phyloP scores from a whole-genome alignment of 1,140 invertebrate genomes.

The Megalopta genalis region DNA sequence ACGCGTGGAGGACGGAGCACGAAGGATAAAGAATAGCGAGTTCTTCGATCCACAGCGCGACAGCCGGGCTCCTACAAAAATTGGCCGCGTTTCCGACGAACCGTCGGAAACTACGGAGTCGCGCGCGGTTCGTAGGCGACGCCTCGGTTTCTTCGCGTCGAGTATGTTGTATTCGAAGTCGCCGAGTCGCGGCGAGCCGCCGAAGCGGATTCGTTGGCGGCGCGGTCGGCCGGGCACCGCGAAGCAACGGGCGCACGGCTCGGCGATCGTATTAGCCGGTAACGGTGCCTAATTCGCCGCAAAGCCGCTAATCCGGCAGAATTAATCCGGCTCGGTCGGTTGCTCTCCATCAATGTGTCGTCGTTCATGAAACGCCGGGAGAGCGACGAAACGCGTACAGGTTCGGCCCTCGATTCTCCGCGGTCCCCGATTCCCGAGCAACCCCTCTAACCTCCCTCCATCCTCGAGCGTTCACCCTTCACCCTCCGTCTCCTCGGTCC shows the following conservation, averaged over 20 bases:
- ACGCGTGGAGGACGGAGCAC: background rate
- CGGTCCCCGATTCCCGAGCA: constrained; percentile 51
- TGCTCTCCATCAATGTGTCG: constrained; percentile 66
- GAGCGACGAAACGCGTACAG: constrained; percentile 43
- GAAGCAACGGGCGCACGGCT: constrained; percentile 37
- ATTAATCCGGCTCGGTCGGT: constrained; percentile 67
- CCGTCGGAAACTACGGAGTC: no score
- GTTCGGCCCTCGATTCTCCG: constrained; percentile 60
- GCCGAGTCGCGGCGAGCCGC: background rate
- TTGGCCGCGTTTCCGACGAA: no score
- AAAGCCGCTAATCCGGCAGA: constrained; percentile 68
- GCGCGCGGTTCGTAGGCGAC: background rate
- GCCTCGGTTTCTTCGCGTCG: background rate
- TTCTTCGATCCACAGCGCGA: background rate
- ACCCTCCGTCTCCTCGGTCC: background rate
- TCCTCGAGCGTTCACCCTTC: constrained; percentile 6
- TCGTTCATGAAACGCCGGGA: constrained; percentile 48
- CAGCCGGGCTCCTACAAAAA: no score
- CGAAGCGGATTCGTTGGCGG: background rate
- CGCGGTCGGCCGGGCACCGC: background rate
- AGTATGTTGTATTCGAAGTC: no score
- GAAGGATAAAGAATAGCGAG: background rate
- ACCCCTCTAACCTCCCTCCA: constrained; percentile 35
- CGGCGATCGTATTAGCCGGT: constrained; percentile 64
- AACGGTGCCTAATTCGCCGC: constrained; percentile 66